Evolutionary conservation across 2,797 vertebrate genomes (phyloP), one percentile per base, ranked within the genome.

Genomic region (Cetoscarus ocellatus): DNA sequence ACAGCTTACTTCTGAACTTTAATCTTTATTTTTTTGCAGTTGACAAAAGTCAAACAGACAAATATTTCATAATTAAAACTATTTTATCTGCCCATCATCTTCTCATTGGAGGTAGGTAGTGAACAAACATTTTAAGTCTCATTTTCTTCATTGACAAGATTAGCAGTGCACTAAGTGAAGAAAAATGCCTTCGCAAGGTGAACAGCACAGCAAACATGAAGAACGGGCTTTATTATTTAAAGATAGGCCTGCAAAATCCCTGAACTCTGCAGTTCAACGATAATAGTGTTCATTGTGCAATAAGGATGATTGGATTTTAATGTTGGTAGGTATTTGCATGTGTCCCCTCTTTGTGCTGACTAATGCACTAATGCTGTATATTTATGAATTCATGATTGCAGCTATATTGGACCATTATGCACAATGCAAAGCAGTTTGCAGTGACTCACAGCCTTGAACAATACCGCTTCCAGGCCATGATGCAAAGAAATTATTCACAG

Each of bases 231-330:
- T 6, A 14, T 79, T 84, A 76, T 75, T 79, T 67, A 68, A 77
- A 83, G 61, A 83, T 53, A 75, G 69, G 40, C 36, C 56, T 47
- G 50, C 47, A 14, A 74, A 84, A 79, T 70, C 47, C 65, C 40
- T 73, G 43, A 73, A 66, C 56, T 73, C 70, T 63, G 74, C 59
- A 19, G 68, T 69, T 79, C 60, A 59, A 11, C 74, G 50, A 40
- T 73, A 87, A 79, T 70, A 64, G 73, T 70, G 68, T 78, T 75
- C 49, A 48, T 27, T 49, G 35, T 68, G 77, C 77, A 82, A 87
- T 84, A 82, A 75, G 60, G 62, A 74, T 84, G 73, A 86, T 90
- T 67, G 65, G 35, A 58, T 87, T 89, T 87, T 90, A 90, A 88
- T 89, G 74, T 71, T 40, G 42, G 17, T 18, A 44, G 49, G 61